phyloP scores from a whole-genome alignment of 92 coral and sea anemone species.

The Desmophyllum pertusum region DNA sequence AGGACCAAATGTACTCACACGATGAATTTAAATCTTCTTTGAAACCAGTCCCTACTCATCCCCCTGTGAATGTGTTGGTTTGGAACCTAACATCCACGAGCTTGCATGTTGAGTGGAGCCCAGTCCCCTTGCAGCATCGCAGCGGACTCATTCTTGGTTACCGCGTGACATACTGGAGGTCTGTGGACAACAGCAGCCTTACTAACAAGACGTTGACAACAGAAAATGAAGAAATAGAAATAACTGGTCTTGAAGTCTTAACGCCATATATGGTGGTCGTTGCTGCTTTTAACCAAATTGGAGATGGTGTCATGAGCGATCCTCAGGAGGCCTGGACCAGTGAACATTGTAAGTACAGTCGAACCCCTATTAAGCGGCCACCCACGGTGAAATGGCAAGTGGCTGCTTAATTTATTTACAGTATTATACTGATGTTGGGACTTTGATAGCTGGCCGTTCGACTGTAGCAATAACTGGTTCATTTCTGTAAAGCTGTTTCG shows the following conservation, averaged over 20 bases:
- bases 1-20: no score
- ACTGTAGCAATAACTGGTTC: no score
- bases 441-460: no score
- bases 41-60: background rate
- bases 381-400: no score
- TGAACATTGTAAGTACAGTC: conserved; percentile 6
- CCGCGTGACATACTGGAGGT: background rate
- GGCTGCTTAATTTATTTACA: no score
- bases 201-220: background rate
- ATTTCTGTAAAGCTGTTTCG: no score
- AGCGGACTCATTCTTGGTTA: background rate
- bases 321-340: background rate
- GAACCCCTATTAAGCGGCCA: no score
- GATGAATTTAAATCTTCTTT: background rate
- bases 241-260: background rate
- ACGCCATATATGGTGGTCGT: background rate
- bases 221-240: background rate
- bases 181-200: background rate
- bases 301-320: background rate
- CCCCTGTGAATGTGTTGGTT: background rate
- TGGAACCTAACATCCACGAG: background rate
- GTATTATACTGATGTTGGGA: no score
- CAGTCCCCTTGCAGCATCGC: background rate
- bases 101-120: background rate
- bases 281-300: background rate